Percentiles rank a stretch among this genome's conserved stretches.
Evolutionary conservation across 2,113 vertebrate species (phyloP).

Genomic region (Channa maculata): DNA sequence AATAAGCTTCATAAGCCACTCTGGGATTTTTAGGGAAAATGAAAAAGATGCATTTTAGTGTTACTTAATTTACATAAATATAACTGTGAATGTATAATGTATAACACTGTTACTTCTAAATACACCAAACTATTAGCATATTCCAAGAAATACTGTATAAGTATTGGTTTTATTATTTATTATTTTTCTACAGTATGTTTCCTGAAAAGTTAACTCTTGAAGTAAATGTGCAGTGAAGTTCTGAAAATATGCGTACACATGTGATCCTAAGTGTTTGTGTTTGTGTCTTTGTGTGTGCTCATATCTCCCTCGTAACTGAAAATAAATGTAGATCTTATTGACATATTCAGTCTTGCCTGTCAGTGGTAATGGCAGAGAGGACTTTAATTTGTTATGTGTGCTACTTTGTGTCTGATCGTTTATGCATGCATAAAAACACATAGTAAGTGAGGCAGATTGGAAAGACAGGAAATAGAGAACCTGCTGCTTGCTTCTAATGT

Average conservation of each 20-base stretch:
- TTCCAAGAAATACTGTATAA: not conserved
- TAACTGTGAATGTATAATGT: not conserved
- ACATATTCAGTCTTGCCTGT: constrained; percentile 61
- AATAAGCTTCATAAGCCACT: constrained; percentile 10
- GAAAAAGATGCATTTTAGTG: not conserved
- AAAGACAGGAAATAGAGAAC: not conserved
- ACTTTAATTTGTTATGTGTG: constrained; percentile 50
- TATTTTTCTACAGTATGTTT: not conserved
- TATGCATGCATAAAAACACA: constrained; percentile 22
- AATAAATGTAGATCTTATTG: constrained; percentile 56
- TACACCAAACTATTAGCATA: not conserved
- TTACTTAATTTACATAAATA: not conserved
- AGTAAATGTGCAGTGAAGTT: too few species aligned
- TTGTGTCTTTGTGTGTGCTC: too few species aligned
- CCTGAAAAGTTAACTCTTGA: too few species aligned
- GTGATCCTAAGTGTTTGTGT: too few species aligned
- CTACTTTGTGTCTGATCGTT: constrained; percentile 28
- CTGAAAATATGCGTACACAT: not conserved
- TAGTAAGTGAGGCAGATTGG: constrained; percentile 3
- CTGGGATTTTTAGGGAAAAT: not conserved
- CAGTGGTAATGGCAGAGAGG: constrained; percentile 40
- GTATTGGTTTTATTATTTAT: too few species aligned
- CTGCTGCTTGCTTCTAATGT: not conserved
- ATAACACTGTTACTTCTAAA: not conserved
- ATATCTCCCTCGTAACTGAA: constrained; percentile 55